phyloP scores from a whole-genome alignment of 64 coral and sea anemone species.

The Pachyseris speciosa region DNA sequence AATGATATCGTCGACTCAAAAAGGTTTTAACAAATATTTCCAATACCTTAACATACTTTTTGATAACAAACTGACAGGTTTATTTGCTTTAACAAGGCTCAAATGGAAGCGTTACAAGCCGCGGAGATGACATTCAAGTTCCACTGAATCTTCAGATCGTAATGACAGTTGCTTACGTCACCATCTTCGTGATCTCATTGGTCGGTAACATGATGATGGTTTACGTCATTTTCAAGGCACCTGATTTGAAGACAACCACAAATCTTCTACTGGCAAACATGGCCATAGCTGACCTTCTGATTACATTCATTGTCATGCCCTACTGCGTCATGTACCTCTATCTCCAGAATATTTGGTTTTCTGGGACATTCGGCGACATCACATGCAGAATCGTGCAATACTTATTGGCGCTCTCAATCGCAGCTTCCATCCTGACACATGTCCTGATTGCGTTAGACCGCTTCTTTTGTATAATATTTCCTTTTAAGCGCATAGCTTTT shows the following conservation, averaged over 20 bases:
- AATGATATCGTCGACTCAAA: too few species aligned
- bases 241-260: background rate
- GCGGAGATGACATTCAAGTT: background rate
- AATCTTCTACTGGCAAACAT: conserved; percentile 57
- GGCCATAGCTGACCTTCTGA: conserved; percentile 50
- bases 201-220: background rate
- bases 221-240: conserved; percentile 20
- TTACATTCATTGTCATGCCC: conserved; percentile 42
- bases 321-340: conserved; percentile 1
- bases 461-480: conserved; percentile 30
- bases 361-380: conserved; percentile 16
- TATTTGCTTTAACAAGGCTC: background rate
- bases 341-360: conserved; percentile 22
- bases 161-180: conserved; percentile 10
- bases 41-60: background rate
- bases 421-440: conserved; percentile 43
- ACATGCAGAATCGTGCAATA: conserved; percentile 53
- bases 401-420: conserved; percentile 11
- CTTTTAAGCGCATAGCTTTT: conserved; percentile 29
- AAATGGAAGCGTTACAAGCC: background rate
- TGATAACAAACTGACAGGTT: background rate
- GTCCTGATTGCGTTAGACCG: conserved; percentile 43
- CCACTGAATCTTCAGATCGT: conserved; percentile 9
- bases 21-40: too few species aligned
- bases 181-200: background rate